Evolutionary conservation across 2,797 vertebrate species (phyloP).

Genomic region (Melanotaenia parkinsoni): DNA sequence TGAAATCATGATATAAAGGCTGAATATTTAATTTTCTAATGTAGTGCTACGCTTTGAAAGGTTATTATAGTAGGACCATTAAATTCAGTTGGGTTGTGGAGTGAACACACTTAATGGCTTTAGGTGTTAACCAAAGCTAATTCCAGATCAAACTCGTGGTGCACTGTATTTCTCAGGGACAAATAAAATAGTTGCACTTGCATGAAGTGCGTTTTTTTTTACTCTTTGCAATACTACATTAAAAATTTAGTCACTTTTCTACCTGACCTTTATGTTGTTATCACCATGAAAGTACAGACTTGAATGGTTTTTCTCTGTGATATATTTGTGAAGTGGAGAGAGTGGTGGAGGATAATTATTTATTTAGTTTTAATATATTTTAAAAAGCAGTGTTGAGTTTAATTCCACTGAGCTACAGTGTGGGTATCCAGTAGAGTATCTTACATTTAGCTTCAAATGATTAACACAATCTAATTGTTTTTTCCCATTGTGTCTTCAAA

Average conservation of each 20-base stretch:
- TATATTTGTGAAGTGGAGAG: slow-evolving; percentile 15
- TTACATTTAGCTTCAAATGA: slow-evolving; percentile 21
- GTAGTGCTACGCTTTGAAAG: not conserved
- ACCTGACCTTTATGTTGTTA: slow-evolving; percentile 23
- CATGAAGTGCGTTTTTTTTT: not conserved
- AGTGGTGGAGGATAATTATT: not conserved
- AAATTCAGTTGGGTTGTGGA: slow-evolving; percentile 8
- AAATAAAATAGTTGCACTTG: not conserved
- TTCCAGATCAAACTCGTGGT: slow-evolving; percentile 3
- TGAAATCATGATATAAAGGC: slow-evolving; percentile 1
- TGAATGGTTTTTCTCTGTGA: slow-evolving; percentile 7
- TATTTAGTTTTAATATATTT: slow-evolving; percentile 22
- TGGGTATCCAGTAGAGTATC: slow-evolving; percentile 17
- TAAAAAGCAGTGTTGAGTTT: slow-evolving; percentile 15
- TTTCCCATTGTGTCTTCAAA: slow-evolving; percentile 13
- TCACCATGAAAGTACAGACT: slow-evolving; percentile 27
- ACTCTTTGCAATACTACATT: slow-evolving; percentile 11
- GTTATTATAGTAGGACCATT: not conserved
- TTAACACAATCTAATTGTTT: slow-evolving; percentile 1
- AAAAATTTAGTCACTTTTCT: slow-evolving; percentile 31
- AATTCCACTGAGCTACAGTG: slow-evolving; percentile 13
- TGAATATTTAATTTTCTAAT: not conserved
- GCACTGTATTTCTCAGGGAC: not conserved
- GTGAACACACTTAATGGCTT: not conserved
- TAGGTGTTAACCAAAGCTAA: not conserved